Conservation (phyloP, 2,888 invertebrate species). For the Epinotia ramella region DNA sequence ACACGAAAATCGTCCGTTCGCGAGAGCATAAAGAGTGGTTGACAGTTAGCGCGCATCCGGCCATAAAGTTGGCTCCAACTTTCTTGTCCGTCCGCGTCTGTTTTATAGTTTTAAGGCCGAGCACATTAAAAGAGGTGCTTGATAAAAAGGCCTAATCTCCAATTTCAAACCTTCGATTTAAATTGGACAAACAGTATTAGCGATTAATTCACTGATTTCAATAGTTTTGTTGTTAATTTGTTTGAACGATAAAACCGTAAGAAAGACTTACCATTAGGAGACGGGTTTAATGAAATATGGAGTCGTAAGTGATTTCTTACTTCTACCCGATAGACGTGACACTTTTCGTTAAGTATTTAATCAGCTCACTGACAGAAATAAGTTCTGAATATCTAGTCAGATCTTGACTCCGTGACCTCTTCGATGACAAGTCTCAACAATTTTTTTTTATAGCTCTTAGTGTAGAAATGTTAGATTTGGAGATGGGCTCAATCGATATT, state of each 20-base stretch:
- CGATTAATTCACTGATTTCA: too few species aligned
- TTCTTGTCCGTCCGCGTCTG: constrained; percentile 19
- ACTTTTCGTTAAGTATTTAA: constrained; percentile 22
- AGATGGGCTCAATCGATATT: constrained; percentile 41
- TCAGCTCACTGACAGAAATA: constrained; percentile 14
- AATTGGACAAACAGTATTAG: not conserved
- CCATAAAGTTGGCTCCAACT: constrained; percentile 35
- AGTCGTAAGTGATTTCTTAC: not conserved
- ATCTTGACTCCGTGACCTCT: constrained; percentile 41
- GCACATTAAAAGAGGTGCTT: constrained; percentile 9
- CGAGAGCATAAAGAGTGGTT: constrained; percentile 34
- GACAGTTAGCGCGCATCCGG: constrained; percentile 43
- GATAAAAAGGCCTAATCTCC: not conserved
- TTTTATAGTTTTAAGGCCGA: constrained; percentile 8
- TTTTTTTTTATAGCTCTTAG: constrained; percentile 28
- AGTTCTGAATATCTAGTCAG: constrained; percentile 15
- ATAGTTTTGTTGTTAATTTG: too few species aligned
- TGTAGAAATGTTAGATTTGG: constrained; percentile 24
- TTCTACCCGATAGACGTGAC: constrained; percentile 51
- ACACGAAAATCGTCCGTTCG: constrained; percentile 42
- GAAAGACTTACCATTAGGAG: too few species aligned
- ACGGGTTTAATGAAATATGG: not conserved
- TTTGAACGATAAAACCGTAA: too few species aligned
- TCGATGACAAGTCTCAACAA: constrained; percentile 37
- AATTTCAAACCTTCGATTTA: not conserved